Conservation (phyloP, 2,888 invertebrate genomes). For the Atethmia centrago region DNA sequence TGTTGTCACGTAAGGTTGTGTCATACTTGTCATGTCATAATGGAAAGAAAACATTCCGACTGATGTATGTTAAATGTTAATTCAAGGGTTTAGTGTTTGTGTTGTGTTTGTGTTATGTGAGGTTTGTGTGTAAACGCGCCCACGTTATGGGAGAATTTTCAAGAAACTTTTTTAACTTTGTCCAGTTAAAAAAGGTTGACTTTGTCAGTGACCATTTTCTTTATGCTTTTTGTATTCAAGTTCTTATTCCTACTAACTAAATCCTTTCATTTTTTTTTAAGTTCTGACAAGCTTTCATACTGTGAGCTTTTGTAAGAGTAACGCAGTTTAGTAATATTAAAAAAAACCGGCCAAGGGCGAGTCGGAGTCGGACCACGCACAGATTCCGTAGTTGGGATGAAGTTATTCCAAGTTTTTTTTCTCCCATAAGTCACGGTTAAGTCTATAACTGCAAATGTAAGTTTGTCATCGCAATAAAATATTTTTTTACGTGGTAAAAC, state of each 20-base stretch:
- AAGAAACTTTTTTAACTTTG: too few species aligned
- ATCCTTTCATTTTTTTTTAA: not conserved
- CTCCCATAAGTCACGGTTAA: too few species aligned
- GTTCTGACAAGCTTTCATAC: too few species aligned
- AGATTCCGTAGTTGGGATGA: too few species aligned
- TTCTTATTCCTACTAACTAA: not conserved
- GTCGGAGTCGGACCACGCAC: too few species aligned
- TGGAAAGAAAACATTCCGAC: slow-evolving; percentile 39
- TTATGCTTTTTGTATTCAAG: too few species aligned
- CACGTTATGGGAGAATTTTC: not conserved
- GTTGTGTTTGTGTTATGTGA: slow-evolving; percentile 10
- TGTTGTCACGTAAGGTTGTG: slow-evolving; percentile 78
- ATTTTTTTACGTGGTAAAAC: too few species aligned
- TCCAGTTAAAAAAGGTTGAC: slow-evolving; percentile 7
- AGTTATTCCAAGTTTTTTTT: too few species aligned
- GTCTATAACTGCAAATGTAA: too few species aligned
- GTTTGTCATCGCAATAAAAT: too few species aligned
- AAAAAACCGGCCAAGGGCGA: not conserved
- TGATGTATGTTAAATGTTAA: slow-evolving; percentile 50
- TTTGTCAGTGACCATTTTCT: not conserved
- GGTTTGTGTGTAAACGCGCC: slow-evolving; percentile 32
- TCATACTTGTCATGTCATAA: slow-evolving; percentile 62
- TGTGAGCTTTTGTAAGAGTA: not conserved
- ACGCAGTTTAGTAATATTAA: not conserved
- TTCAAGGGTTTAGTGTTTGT: slow-evolving; percentile 39